Conservation (phyloP, 2,113 vertebrate species). For the Aix galericulata region DNA sequence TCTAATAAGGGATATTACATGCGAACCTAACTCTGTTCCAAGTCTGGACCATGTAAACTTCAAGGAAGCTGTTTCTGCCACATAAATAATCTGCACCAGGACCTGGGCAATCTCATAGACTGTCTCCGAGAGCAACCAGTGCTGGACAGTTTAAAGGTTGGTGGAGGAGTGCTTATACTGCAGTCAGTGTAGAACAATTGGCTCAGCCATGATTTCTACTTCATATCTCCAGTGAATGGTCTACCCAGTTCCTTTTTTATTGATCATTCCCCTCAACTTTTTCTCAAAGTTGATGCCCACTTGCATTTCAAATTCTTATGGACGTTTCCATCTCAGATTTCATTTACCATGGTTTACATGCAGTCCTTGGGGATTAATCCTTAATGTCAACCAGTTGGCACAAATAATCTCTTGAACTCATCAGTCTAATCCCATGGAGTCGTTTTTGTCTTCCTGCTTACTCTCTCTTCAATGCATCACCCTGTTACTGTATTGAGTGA, state of each 20-base stretch:
- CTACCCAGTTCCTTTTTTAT: background rate
- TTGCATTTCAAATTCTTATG: background rate
- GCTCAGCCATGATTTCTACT: background rate
- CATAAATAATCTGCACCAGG: background rate
- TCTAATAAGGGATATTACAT: conserved; percentile 22
- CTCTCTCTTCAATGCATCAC: background rate
- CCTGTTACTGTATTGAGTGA: background rate
- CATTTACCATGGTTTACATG: background rate
- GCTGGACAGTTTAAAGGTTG: background rate
- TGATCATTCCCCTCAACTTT: background rate
- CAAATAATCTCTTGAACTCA: conserved; percentile 14
- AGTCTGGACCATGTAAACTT: conserved; percentile 23
- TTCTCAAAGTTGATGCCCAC: background rate
- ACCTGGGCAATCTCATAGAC: background rate
- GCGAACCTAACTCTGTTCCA: background rate
- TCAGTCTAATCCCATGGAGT: background rate
- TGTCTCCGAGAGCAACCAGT: background rate
- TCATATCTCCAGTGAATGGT: background rate
- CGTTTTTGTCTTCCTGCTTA: background rate
- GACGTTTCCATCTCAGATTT: background rate
- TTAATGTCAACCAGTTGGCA: background rate
- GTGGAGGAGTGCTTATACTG: background rate
- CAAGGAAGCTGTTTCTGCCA: conserved; percentile 28
- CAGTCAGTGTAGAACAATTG: background rate
- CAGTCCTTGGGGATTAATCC: background rate